Conservation (phyloP, 1,140 invertebrate genomes). For the Chironomus striatipennis region DNA sequence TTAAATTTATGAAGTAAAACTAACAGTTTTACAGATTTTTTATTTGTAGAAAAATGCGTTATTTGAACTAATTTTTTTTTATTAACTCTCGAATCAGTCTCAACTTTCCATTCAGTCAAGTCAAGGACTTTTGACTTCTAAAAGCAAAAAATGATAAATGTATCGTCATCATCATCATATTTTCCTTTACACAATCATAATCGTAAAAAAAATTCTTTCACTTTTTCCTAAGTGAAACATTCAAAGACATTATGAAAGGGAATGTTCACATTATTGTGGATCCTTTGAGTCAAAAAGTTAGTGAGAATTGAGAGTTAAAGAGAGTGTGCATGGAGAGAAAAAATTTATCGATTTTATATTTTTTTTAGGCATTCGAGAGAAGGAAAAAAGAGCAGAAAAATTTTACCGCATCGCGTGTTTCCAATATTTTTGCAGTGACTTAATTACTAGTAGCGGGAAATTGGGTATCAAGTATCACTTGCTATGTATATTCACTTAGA, state of each 20-base stretch:
- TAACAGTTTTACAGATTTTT: too few relatives aligned
- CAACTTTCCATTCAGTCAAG: not conserved
- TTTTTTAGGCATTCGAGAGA: not conserved
- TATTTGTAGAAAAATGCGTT: too few relatives aligned
- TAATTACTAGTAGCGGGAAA: constrained; percentile 8
- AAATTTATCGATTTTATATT: constrained; percentile 5
- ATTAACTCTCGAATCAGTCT: too few relatives aligned
- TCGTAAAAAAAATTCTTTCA: not conserved
- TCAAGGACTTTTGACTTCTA: not conserved
- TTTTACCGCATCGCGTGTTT: constrained; percentile 3
- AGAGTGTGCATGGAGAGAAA: not conserved
- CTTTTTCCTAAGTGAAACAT: not conserved
- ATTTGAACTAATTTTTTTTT: too few relatives aligned
- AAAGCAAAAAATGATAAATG: not conserved
- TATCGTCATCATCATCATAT: not conserved
- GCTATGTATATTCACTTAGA: not conserved
- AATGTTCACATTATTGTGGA: too few relatives aligned
- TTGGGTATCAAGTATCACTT: constrained; percentile 2
- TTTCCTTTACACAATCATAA: not conserved
- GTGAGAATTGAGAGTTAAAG: not conserved
- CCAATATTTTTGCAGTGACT: constrained; percentile 13
- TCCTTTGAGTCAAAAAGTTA: not conserved
- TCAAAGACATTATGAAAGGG: not conserved
- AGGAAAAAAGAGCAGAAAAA: not conserved
- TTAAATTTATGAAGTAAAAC: too few relatives aligned